phyloP scores from a whole-genome alignment of 2,113 vertebrate species.

The Crypturellus undulatus region DNA sequence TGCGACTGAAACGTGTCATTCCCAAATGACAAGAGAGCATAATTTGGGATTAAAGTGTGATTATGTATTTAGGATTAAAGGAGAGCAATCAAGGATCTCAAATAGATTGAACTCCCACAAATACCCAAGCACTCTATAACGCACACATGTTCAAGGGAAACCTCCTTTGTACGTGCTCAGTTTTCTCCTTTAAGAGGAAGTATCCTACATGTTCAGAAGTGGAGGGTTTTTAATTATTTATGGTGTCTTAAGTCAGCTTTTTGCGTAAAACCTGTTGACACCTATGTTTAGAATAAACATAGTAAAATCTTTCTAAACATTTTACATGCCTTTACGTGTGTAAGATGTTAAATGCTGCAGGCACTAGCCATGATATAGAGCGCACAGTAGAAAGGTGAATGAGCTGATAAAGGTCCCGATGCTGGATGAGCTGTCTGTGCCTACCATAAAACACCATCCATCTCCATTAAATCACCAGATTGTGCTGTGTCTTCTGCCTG shows the following conservation, averaged over 20 bases:
- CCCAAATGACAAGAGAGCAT: background rate
- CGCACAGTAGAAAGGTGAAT: background rate
- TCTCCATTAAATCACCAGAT: background rate
- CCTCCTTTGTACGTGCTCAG: background rate
- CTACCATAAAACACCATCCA: background rate
- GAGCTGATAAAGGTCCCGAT: background rate
- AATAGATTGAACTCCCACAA: background rate
- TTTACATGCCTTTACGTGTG: background rate
- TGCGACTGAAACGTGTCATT: background rate
- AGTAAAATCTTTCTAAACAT: background rate
- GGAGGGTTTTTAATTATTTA: background rate
- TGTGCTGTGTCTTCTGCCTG: background rate
- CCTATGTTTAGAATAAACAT: background rate
- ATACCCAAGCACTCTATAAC: background rate
- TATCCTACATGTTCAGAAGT: background rate
- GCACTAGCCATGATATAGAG: background rate
- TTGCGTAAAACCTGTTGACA: background rate
- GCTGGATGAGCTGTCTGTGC: background rate
- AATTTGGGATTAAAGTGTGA: background rate
- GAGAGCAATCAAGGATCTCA: background rate
- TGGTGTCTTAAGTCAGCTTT: background rate
- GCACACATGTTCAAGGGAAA: background rate
- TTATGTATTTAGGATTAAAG: background rate
- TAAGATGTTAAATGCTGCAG: background rate
- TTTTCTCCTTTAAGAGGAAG: background rate